phyloP scores from a whole-genome alignment of 2,113 vertebrate species.

The Cnemophilus loriae region DNA sequence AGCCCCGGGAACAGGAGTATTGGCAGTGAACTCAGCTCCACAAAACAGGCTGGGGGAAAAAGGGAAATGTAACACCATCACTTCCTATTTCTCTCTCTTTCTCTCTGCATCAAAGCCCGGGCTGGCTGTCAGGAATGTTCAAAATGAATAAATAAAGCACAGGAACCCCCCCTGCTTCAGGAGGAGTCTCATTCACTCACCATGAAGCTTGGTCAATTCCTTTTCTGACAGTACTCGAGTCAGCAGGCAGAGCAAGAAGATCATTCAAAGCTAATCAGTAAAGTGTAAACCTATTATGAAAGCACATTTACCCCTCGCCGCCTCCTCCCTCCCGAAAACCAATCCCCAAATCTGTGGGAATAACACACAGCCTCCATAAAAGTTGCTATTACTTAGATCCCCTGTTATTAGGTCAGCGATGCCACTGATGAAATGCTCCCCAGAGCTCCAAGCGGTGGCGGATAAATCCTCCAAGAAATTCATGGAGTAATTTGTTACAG shows the following conservation, averaged over 20 bases:
- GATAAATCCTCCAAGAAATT: slow-evolving; percentile 43
- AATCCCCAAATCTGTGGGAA: slow-evolving; percentile 26
- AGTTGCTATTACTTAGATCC: slow-evolving; percentile 34
- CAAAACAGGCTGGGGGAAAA: slow-evolving; percentile 11
- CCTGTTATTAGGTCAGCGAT: slow-evolving; percentile 22
- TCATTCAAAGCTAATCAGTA: slow-evolving; percentile 57
- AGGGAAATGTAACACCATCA: not conserved
- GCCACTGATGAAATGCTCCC: slow-evolving; percentile 7
- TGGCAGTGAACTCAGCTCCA: slow-evolving; percentile 29
- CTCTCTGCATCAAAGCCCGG: not conserved
- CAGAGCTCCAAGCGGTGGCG: not conserved
- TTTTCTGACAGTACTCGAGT: slow-evolving; percentile 10
- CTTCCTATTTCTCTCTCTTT: slow-evolving; percentile 33
- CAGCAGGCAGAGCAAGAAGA: slow-evolving; percentile 53
- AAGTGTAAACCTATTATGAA: slow-evolving; percentile 56
- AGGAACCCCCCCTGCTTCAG: not conserved
- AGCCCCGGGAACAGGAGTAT: not conserved
- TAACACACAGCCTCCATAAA: not conserved
- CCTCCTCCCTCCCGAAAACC: slow-evolving; percentile 1
- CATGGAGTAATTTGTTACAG: not conserved
- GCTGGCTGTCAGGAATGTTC: slow-evolving; percentile 35
- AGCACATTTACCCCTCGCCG: slow-evolving; percentile 34
- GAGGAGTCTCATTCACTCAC: slow-evolving; percentile 32
- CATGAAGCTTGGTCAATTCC: slow-evolving; percentile 11
- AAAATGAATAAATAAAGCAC: not conserved